Conservation (phyloP, 2,113 vertebrate species). For the Blennius ocellaris region DNA sequence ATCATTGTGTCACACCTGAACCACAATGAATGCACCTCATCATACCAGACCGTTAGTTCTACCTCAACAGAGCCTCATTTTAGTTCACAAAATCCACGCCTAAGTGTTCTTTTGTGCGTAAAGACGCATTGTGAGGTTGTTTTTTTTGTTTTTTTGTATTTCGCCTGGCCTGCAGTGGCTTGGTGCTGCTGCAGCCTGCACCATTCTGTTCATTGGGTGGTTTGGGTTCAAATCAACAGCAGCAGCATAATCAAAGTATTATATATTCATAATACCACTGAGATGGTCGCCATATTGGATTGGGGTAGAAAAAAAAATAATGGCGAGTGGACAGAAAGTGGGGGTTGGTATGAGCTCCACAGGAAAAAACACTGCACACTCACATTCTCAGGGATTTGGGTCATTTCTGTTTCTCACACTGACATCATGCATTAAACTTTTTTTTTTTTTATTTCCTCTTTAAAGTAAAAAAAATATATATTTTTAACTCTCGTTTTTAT, state of each 20-base stretch:
- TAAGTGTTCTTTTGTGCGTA: slow-evolving; percentile 2
- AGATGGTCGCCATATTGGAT: slow-evolving; percentile 74
- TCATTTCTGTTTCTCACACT: slow-evolving; percentile 15
- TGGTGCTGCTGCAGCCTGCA: slow-evolving; percentile 20
- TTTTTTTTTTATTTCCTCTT: not conserved
- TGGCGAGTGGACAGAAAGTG: slow-evolving; percentile 58
- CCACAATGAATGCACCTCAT: not conserved
- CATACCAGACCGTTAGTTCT: not conserved
- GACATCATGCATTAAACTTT: not conserved
- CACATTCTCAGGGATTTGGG: slow-evolving; percentile 14
- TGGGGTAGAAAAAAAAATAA: slow-evolving; percentile 59
- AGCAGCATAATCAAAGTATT: slow-evolving; percentile 43
- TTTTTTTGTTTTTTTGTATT: not conserved
- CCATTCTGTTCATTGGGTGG: not conserved
- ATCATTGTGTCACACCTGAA: not conserved
- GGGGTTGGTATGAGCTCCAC: slow-evolving; percentile 29
- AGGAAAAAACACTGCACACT: slow-evolving; percentile 34
- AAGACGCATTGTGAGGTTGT: not conserved
- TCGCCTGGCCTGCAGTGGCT: not conserved
- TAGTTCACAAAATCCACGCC: not conserved
- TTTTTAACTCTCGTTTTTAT: slow-evolving; percentile 4
- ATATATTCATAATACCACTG: slow-evolving; percentile 77
- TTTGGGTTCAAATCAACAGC: slow-evolving; percentile 27
- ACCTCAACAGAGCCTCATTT: not conserved
- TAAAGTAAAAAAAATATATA: slow-evolving; percentile 5